Percentiles rank a stretch among this genome's conserved stretches.
These are phyloP conservation scores for Cosmopolites sordidus DNA, from an alignment of 2,888 invertebrate species.

Conservation along the genomic window DNA sequence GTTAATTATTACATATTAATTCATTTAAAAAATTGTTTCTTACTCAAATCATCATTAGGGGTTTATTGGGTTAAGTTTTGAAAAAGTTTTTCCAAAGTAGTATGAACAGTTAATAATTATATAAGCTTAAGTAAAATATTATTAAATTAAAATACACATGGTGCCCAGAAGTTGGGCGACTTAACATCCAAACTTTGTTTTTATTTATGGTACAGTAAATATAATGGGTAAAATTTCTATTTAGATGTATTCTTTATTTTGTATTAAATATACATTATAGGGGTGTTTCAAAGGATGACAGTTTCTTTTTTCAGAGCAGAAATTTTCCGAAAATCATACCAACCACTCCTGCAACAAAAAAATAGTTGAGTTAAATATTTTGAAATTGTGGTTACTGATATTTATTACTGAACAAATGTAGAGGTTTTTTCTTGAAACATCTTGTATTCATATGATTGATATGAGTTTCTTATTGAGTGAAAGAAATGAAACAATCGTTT, in stretches of 20 bases:
- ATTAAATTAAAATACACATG: conserved; percentile 1
- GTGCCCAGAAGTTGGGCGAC: neutral
- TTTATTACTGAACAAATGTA: too few species aligned
- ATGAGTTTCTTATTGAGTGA: too few species aligned
- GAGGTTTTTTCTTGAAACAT: too few species aligned
- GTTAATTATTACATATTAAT: neutral
- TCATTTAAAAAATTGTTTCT: neutral
- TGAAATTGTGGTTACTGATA: too few species aligned
- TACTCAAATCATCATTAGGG: neutral
- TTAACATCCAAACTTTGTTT: conserved; percentile 31
- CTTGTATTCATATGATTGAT: too few species aligned
- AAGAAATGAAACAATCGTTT: too few species aligned
- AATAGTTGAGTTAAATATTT: too few species aligned
- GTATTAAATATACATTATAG: conserved; percentile 45
- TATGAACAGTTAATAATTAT: neutral
- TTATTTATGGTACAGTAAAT: conserved; percentile 41
- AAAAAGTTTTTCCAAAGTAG: neutral
- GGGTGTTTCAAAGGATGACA: conserved; percentile 31
- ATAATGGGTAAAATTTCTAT: conserved; percentile 37
- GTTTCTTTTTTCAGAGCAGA: conserved; percentile 64
- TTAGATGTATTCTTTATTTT: conserved; percentile 30
- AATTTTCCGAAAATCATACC: conserved; percentile 78
- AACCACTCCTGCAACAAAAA: conserved; percentile 48
- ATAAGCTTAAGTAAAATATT: neutral
- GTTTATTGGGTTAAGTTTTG: neutral